These are phyloP conservation scores for Litocranius walleri DNA, from an alignment of 2,113 vertebrate species.

Conservation along the genomic window DNA sequence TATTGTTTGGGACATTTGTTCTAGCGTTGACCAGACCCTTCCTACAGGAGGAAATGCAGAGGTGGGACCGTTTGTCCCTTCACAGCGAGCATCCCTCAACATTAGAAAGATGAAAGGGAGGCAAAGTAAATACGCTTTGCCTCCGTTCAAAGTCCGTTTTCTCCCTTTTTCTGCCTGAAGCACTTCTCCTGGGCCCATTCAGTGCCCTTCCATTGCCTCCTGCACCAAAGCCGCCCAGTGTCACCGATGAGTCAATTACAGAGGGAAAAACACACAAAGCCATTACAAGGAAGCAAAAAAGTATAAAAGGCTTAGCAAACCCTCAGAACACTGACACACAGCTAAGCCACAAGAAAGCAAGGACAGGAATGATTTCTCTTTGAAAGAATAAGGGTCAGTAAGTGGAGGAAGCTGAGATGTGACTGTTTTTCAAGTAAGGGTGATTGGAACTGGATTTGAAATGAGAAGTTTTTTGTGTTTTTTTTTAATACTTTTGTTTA, in stretches of 20 bases:
- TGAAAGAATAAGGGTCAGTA: background rate
- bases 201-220: background rate
- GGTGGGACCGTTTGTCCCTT: background rate
- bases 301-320: background rate
- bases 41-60: conserved; percentile 2
- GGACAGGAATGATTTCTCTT: background rate
- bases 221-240: conserved; percentile 19
- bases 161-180: conserved; percentile 18
- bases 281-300: background rate
- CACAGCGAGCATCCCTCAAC: background rate
- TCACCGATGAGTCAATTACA: conserved; percentile 11
- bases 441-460: background rate
- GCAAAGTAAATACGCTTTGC: conserved; percentile 40
- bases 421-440: background rate
- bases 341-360: background rate
- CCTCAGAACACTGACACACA: background rate
- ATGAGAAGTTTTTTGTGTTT: background rate
- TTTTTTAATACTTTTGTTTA: background rate
- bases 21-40: background rate
- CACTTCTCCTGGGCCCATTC: conserved; percentile 23
- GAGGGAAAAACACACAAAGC: conserved; percentile 11
- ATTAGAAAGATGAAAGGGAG: conserved; percentile 37
- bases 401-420: background rate
- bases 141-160: conserved; percentile 49
- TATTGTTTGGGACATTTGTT: conserved; percentile 12